These are phyloP conservation scores for Oxycera nigricornis DNA, from an alignment of 2,888 invertebrate genomes.

Conservation along the genomic window DNA sequence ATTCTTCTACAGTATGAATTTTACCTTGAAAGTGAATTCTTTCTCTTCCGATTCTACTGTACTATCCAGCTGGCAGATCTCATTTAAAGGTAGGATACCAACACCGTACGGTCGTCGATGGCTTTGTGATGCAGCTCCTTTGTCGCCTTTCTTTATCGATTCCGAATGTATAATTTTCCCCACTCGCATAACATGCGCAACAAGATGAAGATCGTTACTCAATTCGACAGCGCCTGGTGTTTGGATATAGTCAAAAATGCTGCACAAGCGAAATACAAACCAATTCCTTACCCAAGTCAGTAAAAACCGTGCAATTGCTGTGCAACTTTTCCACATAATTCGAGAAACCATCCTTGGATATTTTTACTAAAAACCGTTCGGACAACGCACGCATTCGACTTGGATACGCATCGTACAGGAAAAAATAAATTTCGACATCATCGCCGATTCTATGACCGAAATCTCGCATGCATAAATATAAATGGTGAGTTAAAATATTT, in stretches of 20 bases:
- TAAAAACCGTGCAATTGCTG: conserved; percentile 88
- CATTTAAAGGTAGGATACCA: conserved; percentile 78
- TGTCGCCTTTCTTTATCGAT: conserved; percentile 60
- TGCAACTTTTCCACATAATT: conserved; percentile 87
- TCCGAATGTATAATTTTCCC: conserved; percentile 76
- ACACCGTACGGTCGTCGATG: conserved; percentile 86
- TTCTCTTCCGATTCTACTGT: conserved; percentile 68
- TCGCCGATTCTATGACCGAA: conserved; percentile 89
- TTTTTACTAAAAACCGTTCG: conserved; percentile 86
- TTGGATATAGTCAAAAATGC: too few relatives aligned
- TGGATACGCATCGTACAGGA: conserved; percentile 76
- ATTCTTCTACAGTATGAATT: too few relatives aligned
- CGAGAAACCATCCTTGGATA: conserved; percentile 89
- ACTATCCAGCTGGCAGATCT: conserved; percentile 68
- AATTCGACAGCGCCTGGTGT: conserved; percentile 79
- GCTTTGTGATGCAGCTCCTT: conserved; percentile 53
- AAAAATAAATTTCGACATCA: conserved; percentile 87
- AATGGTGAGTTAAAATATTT: conserved; percentile 72
- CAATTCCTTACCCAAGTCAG: conserved; percentile 67
- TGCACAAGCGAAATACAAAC: conserved; percentile 42
- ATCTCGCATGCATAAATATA: conserved; percentile 87
- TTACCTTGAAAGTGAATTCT: conserved; percentile 78
- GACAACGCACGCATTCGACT: conserved; percentile 80
- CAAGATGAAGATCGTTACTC: conserved; percentile 83
- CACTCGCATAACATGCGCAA: conserved; percentile 88